Evolutionary conservation across 1,140 invertebrate species (phyloP).

Genomic region (Teleopsis dalmanni): DNA sequence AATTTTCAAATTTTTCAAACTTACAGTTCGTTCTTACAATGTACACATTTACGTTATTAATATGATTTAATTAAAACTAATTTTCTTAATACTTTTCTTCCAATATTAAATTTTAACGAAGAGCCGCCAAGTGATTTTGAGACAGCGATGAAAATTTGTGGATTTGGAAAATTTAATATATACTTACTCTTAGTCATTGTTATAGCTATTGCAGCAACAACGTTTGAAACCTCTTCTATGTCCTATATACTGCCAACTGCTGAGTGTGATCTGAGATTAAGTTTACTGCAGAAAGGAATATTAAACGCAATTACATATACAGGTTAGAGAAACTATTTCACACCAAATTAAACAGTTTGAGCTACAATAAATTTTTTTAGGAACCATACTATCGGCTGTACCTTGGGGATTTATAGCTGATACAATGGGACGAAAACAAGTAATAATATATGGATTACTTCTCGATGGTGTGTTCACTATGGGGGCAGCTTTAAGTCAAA

Average conservation of each 20-base stretch:
- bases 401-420: conserved; percentile 77
- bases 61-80: too few relatives aligned
- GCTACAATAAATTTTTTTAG: conserved; percentile 43
- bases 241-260: conserved; percentile 62
- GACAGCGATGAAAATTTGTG: conserved; percentile 51
- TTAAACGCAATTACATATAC: conserved; percentile 58
- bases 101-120: too few relatives aligned
- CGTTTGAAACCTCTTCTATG: conserved; percentile 56
- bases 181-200: conserved; percentile 53
- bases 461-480: conserved; percentile 59
- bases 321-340: conserved; percentile 43
- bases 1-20: too few relatives aligned
- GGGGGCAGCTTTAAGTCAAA: conserved; percentile 58
- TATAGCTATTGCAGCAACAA: conserved; percentile 54
- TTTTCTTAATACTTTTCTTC: too few relatives aligned
- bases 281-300: conserved; percentile 57
- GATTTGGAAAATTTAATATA: conserved; percentile 60
- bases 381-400: conserved; percentile 73
- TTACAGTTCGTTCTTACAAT: too few relatives aligned
- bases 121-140: conserved; percentile 49
- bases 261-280: conserved; percentile 61
- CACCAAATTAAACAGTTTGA: not conserved
- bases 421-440: conserved; percentile 59
- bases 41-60: too few relatives aligned
- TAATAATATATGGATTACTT: conserved; percentile 62